Evolutionary conservation across 2,797 vertebrate genomes (phyloP).

Genomic region (Simalia tracyae): DNA sequence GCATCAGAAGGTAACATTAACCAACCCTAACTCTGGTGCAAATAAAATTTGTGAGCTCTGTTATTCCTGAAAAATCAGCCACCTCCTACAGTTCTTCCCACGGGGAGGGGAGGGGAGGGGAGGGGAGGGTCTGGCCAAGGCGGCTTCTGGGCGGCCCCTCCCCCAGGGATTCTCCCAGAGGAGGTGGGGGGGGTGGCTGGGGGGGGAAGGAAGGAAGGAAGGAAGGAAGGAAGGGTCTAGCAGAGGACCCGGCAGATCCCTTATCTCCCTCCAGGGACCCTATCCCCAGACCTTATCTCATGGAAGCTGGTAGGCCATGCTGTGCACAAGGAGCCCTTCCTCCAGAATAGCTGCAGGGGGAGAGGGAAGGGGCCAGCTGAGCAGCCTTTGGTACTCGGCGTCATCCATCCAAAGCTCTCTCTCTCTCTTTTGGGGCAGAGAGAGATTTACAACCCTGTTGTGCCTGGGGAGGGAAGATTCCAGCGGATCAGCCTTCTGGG

Average conservation of each 20-base stretch:
- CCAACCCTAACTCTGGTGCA: not conserved
- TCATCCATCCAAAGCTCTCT: not conserved
- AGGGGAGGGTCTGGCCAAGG: not conserved
- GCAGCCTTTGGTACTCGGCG: not conserved
- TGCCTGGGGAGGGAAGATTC: not conserved
- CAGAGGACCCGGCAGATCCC: not conserved
- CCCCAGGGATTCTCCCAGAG: not conserved
- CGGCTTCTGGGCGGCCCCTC: not conserved
- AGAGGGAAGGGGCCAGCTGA: not conserved
- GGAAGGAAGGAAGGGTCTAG: not conserved
- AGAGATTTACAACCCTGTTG: not conserved
- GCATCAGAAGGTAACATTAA: not conserved
- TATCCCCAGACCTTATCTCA: not conserved
- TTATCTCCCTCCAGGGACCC: not conserved
- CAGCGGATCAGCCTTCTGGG: not conserved
- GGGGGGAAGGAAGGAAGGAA: not conserved
- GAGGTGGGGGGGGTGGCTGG: not conserved
- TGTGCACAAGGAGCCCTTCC: not conserved
- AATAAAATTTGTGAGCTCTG: not conserved
- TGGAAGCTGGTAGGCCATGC: not conserved
- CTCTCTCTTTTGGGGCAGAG: not conserved
- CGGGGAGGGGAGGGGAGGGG: not conserved
- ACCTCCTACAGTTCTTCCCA: not conserved
- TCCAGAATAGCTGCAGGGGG: not conserved
- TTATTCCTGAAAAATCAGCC: not conserved